Conservation (phyloP, 1,140 invertebrate species). For the Gryon sp. region DNA sequence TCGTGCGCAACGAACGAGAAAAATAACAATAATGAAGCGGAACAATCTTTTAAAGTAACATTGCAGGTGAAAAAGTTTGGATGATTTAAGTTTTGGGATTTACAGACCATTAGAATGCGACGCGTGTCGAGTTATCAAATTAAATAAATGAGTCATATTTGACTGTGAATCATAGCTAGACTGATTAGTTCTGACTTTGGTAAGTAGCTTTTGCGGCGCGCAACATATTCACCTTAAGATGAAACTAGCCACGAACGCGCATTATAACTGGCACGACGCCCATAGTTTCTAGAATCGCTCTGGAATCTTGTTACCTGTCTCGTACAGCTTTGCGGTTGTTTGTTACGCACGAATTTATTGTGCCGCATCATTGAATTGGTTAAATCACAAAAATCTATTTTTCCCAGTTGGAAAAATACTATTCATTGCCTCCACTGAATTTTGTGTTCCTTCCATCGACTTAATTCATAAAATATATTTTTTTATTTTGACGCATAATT, state of each 20-base stretch:
- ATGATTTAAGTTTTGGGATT: slow-evolving; percentile 40
- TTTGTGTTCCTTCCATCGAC: too few species aligned
- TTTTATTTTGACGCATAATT: too few species aligned
- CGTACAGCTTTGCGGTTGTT: slow-evolving; percentile 68
- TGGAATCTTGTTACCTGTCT: slow-evolving; percentile 71
- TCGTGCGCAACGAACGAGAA: not conserved
- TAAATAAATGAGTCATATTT: slow-evolving; percentile 55
- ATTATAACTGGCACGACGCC: slow-evolving; percentile 58
- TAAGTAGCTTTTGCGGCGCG: slow-evolving; percentile 61
- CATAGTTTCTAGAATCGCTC: slow-evolving; percentile 50
- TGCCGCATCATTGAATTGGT: slow-evolving; percentile 58
- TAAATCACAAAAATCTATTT: slow-evolving; percentile 57
- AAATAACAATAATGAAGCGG: slow-evolving; percentile 1
- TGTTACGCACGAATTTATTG: slow-evolving; percentile 66
- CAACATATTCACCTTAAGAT: slow-evolving; percentile 55
- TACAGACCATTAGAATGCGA: slow-evolving; percentile 43
- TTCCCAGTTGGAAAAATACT: slow-evolving; percentile 38
- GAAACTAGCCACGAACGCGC: slow-evolving; percentile 61
- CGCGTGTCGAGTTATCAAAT: slow-evolving; percentile 52
- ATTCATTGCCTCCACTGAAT: too few species aligned
- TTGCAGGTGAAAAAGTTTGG: not conserved
- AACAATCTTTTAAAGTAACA: slow-evolving; percentile 19
- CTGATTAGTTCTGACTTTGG: slow-evolving; percentile 63
- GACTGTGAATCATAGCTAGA: slow-evolving; percentile 55
- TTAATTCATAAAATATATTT: too few species aligned